phyloP scores from a whole-genome alignment of 2,888 invertebrate genomes.

The Drosophila pegasa region DNA sequence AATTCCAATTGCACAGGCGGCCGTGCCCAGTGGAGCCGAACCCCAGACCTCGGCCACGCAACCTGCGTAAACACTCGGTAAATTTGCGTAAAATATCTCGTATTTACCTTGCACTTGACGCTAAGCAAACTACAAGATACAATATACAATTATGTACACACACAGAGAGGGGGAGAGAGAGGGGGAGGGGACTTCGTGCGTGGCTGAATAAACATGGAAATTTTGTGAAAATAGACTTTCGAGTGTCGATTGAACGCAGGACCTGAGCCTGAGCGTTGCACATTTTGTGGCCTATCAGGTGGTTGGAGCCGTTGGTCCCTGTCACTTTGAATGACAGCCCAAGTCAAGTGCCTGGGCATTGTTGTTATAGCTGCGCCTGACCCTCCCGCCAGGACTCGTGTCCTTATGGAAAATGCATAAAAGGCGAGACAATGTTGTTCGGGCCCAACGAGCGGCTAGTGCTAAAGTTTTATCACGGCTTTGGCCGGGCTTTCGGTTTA shows the following conservation, averaged over 20 bases:
- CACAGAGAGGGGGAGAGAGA: not conserved
- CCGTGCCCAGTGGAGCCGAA: constrained; percentile 9
- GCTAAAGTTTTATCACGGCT: constrained; percentile 72
- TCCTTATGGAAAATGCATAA: constrained; percentile 77
- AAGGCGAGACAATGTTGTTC: constrained; percentile 62
- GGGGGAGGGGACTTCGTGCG: constrained; percentile 55
- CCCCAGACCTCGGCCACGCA: not conserved
- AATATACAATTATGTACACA: constrained; percentile 51
- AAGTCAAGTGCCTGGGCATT: constrained; percentile 74
- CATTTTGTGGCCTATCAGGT: constrained; percentile 62
- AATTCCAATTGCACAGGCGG: constrained; percentile 43
- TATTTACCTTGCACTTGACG: constrained; percentile 80
- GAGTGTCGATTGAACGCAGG: constrained; percentile 49
- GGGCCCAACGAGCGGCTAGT: constrained; percentile 44
- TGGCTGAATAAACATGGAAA: constrained; percentile 73
- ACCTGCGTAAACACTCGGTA: constrained; percentile 66
- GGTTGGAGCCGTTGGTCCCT: constrained; percentile 29
- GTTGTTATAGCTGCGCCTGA: constrained; percentile 42
- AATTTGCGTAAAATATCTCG: constrained; percentile 79
- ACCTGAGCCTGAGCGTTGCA: constrained; percentile 59
- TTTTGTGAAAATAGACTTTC: constrained; percentile 71
- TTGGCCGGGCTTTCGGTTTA: constrained; percentile 51
- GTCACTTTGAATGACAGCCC: constrained; percentile 79
- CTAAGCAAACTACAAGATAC: constrained; percentile 76
- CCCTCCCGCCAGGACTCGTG: constrained; percentile 17